phyloP scores from a whole-genome alignment of 2,797 vertebrate genomes.

The Nyctibius grandis region DNA sequence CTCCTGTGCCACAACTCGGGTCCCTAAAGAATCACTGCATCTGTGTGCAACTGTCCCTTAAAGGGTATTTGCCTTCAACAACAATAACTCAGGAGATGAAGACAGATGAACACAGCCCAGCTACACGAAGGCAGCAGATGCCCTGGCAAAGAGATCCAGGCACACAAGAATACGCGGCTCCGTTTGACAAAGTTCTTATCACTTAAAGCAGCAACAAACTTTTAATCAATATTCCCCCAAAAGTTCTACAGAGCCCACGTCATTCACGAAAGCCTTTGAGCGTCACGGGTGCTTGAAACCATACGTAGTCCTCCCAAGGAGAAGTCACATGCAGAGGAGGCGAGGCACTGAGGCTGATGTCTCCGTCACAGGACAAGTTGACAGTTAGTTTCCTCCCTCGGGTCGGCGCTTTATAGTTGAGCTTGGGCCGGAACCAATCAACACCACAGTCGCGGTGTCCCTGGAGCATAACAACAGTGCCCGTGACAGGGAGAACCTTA shows the following conservation, averaged over 20 bases:
- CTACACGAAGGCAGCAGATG: background rate
- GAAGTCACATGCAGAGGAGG: background rate
- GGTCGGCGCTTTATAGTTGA: constrained; percentile 86
- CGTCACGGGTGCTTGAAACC: constrained; percentile 91
- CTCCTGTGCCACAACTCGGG: background rate
- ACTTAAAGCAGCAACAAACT: background rate
- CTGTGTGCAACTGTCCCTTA: background rate
- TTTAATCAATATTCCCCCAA: background rate
- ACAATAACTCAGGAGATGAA: background rate
- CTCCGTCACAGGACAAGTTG: constrained; percentile 76
- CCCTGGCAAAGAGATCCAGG: background rate
- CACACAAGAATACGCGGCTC: background rate
- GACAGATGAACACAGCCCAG: background rate
- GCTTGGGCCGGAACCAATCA: constrained; percentile 91
- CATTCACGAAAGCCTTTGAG: constrained; percentile 84
- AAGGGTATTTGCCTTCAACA: background rate
- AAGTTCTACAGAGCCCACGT: background rate
- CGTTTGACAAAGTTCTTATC: background rate
- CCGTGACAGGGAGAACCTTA: constrained; percentile 78
- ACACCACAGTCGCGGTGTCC: constrained; percentile 90
- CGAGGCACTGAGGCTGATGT: background rate
- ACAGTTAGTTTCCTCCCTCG: constrained; percentile 84
- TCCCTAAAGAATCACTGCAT: background rate
- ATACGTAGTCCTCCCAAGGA: constrained; percentile 84
- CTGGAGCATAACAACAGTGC: constrained; percentile 83